Conservation (phyloP, 2,888 invertebrate genomes). For the Phortica okadai region DNA sequence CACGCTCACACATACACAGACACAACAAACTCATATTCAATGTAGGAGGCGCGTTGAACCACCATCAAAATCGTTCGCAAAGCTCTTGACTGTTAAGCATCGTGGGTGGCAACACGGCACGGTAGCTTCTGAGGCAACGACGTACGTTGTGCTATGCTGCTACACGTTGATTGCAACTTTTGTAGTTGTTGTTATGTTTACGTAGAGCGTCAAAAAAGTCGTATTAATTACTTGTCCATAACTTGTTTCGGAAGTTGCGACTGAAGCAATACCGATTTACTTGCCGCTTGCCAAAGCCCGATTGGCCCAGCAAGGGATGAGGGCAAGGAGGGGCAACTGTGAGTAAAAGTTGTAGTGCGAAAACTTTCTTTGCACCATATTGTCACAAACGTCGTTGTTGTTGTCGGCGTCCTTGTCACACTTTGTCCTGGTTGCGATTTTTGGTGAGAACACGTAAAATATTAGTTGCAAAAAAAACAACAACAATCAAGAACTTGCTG, state of each 20-base stretch:
- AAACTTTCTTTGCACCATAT: background rate
- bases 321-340: too few species aligned
- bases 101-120: too few species aligned
- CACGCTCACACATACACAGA: background rate
- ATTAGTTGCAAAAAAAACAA: slow-evolving; percentile 8
- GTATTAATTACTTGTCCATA: slow-evolving; percentile 44
- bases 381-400: background rate
- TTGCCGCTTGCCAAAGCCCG: too few species aligned
- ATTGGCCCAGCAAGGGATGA: too few species aligned
- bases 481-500: background rate
- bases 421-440: too few species aligned
- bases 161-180: slow-evolving; percentile 12
- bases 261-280: too few species aligned
- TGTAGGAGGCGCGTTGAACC: background rate
- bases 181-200: background rate
- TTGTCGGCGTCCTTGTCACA: background rate
- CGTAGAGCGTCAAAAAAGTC: slow-evolving; percentile 26
- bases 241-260: slow-evolving; percentile 37
- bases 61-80: background rate
- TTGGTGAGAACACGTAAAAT: background rate
- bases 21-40: background rate
- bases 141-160: too few species aligned
- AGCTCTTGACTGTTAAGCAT: too few species aligned
- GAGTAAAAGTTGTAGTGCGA: background rate
- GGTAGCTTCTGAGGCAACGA: too few species aligned